Conservation (phyloP, 2,888 invertebrate genomes). For the Lypha dubia region DNA sequence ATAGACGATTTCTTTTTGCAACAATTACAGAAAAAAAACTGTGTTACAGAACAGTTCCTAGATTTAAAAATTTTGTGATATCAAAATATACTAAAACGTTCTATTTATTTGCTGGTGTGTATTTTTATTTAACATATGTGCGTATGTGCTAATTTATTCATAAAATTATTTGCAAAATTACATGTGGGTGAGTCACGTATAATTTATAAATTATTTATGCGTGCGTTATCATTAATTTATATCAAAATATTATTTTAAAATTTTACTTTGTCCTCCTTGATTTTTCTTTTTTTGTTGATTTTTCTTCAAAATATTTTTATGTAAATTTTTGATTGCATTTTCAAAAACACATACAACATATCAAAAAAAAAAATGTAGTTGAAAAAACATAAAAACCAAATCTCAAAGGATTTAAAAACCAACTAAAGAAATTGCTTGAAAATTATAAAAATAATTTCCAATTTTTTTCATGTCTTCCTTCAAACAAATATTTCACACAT, state of each 20-base stretch:
- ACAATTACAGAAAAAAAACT: too few species aligned
- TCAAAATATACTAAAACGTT: too few species aligned
- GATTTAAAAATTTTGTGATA: too few species aligned
- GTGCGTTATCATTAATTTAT: slow-evolving; percentile 75
- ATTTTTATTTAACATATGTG: not conserved
- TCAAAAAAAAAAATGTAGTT: not conserved
- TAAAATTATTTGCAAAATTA: slow-evolving; percentile 52
- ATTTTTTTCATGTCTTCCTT: slow-evolving; percentile 4
- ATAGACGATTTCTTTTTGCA: too few species aligned
- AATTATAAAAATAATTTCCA: slow-evolving; percentile 47
- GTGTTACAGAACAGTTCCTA: too few species aligned
- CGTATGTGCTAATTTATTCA: slow-evolving; percentile 47
- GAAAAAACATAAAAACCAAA: slow-evolving; percentile 2
- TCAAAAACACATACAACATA: not conserved
- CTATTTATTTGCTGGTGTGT: slow-evolving; percentile 20
- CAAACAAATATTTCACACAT: slow-evolving; percentile 61
- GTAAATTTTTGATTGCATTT: slow-evolving; percentile 65
- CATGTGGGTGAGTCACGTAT: slow-evolving; percentile 70
- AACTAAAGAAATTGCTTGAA: slow-evolving; percentile 40
- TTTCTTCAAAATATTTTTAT: slow-evolving; percentile 45
- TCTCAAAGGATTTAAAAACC: slow-evolving; percentile 69
- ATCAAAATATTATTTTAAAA: slow-evolving; percentile 46
- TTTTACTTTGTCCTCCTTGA: slow-evolving; percentile 22
- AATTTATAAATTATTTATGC: slow-evolving; percentile 75
- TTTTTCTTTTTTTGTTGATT: not conserved